Base-by-base conservation (phyloP, 2,113 vertebrate genomes). In the Gymnogyps californianus region DNA sequence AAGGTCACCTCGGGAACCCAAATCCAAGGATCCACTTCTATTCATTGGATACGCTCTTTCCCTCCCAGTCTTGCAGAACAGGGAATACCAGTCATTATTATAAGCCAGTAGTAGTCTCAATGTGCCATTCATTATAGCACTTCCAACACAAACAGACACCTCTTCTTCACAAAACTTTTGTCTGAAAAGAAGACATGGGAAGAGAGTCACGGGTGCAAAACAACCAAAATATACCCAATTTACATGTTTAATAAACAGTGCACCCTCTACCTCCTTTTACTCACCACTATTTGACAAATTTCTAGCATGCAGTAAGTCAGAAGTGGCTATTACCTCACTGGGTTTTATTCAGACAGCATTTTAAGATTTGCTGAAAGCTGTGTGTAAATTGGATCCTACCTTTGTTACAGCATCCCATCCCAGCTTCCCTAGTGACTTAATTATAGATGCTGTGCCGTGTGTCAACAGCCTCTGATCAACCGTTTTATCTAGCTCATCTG, bases 371-470 rank as follows among this genome's bases (percentile, higher is more conserved):
- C 64, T 83, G 89, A 89, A 95, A 95, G 83, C 94, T 82, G 66
- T 62, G 74, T 49, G 46, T 76, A 85, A 95, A 91, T 46, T 76
- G 84, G 78, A 95, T 86, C 52, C 88, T 64, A 61, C 88, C 76
- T 88, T 66, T 85, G 83, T 93, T 93, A 65, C 83, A 81, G 80
- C 81, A 87, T 54, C 87, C 84, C 12, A 21, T 44, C 78, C 85
- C 84, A 83, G 49, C 89, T 92, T 95, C 95, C 96, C 93, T 38
- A 52, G 94, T 96, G 97, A 87, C 87, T 96, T 97, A 96, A 97
- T 97, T 97, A 96, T 51, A 96, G 85, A 85, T 97, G 81, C 85
- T 90, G 91, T 46, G 71, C 49, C 11, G 4, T 95, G 49, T 95
- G 92, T 93, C 96, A 97, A 95, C 93, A 91, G 58, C 16, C 65